A percentile compares a stretch with the other conserved stretches of the same genome.
Evolutionary conservation across 1,140 invertebrate species (phyloP).

Genomic region (Drosophila pseudoobscura): DNA sequence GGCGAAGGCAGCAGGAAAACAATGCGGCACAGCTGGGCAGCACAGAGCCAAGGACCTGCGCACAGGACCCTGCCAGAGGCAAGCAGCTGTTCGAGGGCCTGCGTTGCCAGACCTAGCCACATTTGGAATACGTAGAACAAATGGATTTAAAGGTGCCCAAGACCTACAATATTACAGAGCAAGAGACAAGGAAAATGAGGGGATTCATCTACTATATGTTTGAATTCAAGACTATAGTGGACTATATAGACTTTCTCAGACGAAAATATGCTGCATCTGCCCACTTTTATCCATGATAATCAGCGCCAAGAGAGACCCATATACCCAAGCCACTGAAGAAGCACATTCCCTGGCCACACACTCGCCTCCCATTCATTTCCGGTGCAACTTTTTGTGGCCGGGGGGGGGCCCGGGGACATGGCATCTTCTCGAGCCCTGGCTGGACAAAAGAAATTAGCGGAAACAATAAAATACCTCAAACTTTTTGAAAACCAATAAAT

Average conservation of each 20-base stretch:
- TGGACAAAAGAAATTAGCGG: slow-evolving; percentile 78
- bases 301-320: too few relatives aligned
- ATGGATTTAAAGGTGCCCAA: too few relatives aligned
- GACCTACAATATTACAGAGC: too few relatives aligned
- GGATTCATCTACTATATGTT: too few relatives aligned
- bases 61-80: slow-evolving; percentile 16
- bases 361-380: slow-evolving; percentile 47
- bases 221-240: too few relatives aligned
- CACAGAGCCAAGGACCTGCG: slow-evolving; percentile 36
- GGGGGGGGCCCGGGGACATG: not conserved
- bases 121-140: too few relatives aligned
- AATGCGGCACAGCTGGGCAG: slow-evolving; percentile 42
- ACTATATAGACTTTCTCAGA: too few relatives aligned
- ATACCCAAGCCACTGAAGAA: too few relatives aligned
- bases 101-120: slow-evolving; percentile 13
- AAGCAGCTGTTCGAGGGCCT: slow-evolving; percentile 18
- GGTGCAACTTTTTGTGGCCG: slow-evolving; percentile 50
- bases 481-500: slow-evolving; percentile 79
- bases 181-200: too few relatives aligned
- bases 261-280: too few relatives aligned
- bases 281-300: too few relatives aligned
- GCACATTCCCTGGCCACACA: too few relatives aligned
- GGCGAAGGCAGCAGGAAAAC: slow-evolving; percentile 35
- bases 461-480: slow-evolving; percentile 79
- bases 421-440: slow-evolving; percentile 13